phyloP scores from a whole-genome alignment of 2,797 vertebrate genomes.

The Xenentodon cancila region DNA sequence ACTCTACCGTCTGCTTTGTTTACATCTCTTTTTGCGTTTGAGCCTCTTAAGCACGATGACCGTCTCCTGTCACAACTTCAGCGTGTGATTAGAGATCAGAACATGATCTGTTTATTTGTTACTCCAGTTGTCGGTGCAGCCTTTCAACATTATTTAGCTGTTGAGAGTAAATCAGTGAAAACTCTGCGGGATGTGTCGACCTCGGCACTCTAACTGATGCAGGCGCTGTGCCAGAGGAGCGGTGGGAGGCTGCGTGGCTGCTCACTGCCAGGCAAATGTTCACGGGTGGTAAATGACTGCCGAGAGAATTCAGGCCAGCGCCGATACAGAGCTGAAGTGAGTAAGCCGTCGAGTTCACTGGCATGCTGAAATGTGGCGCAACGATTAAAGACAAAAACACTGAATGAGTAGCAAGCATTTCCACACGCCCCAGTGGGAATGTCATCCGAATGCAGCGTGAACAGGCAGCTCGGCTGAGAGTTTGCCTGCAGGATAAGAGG shows the following conservation, averaged over 20 bases:
- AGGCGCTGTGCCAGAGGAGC: slow-evolving; percentile 23
- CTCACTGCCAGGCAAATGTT: slow-evolving; percentile 51
- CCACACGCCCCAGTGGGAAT: slow-evolving; percentile 19
- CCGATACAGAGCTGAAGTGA: slow-evolving; percentile 18
- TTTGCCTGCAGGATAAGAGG: slow-evolving; percentile 55
- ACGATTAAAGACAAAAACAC: slow-evolving; percentile 33
- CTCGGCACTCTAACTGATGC: slow-evolving; percentile 25
- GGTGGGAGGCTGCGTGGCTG: slow-evolving; percentile 29
- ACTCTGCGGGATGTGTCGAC: slow-evolving; percentile 24
- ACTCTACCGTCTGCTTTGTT: background rate
- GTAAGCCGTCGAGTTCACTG: slow-evolving; percentile 12
- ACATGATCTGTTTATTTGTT: background rate
- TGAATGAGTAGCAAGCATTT: slow-evolving; percentile 13
- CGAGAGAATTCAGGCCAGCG: slow-evolving; percentile 21
- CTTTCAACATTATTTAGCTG: slow-evolving; percentile 20
- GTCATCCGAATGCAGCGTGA: slow-evolving; percentile 28
- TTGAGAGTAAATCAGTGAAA: slow-evolving; percentile 35
- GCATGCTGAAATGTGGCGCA: background rate
- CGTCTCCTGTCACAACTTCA: slow-evolving; percentile 6
- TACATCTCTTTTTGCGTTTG: background rate
- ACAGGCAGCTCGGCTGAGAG: slow-evolving; percentile 26
- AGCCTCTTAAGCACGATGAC: no score
- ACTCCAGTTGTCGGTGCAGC: slow-evolving; percentile 2
- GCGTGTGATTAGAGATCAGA: slow-evolving; percentile 7
- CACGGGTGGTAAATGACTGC: slow-evolving; percentile 35